These are phyloP conservation scores for Peromyscus aztecus DNA, from an alignment of 2,797 vertebrate species.

Conservation along the genomic window DNA sequence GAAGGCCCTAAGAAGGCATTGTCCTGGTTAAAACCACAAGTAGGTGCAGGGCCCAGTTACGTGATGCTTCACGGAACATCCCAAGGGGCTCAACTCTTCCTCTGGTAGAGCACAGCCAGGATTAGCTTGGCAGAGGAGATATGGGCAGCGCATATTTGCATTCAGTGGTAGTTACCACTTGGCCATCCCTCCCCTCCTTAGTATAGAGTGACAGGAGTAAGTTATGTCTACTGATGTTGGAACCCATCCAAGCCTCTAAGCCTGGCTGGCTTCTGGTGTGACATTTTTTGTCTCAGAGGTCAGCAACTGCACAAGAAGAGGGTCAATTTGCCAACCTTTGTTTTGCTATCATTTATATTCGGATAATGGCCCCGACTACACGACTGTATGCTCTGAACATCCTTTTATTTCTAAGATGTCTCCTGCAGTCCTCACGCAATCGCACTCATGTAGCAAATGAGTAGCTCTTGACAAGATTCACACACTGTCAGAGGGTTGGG, in stretches of 20 bases:
- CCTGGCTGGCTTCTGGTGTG: not conserved
- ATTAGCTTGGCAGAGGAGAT: not conserved
- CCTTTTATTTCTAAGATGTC: not conserved
- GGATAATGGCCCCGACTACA: not conserved
- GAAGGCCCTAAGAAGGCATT: not conserved
- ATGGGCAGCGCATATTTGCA: not conserved
- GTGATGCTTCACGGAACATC: accelerated
- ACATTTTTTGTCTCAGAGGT: not conserved
- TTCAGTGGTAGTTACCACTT: not conserved
- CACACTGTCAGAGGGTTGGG: not conserved
- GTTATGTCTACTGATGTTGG: not conserved
- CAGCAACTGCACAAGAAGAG: conserved; percentile 45
- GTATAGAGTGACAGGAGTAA: not conserved
- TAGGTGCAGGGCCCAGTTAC: not conserved
- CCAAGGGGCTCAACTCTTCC: not conserved
- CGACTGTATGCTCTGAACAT: not conserved
- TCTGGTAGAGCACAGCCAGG: not conserved
- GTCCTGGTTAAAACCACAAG: not conserved
- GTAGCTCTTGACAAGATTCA: not conserved
- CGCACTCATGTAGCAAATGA: not conserved
- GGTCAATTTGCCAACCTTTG: conserved; percentile 16
- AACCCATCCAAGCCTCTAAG: not conserved
- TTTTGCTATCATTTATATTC: not conserved
- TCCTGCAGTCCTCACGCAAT: not conserved
- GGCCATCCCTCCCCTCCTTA: not conserved